Percentiles rank a stretch among this genome's conserved stretches.
phyloP scores from a whole-genome alignment of 2,113 vertebrate species.

The Tragelaphus buxtoni region DNA sequence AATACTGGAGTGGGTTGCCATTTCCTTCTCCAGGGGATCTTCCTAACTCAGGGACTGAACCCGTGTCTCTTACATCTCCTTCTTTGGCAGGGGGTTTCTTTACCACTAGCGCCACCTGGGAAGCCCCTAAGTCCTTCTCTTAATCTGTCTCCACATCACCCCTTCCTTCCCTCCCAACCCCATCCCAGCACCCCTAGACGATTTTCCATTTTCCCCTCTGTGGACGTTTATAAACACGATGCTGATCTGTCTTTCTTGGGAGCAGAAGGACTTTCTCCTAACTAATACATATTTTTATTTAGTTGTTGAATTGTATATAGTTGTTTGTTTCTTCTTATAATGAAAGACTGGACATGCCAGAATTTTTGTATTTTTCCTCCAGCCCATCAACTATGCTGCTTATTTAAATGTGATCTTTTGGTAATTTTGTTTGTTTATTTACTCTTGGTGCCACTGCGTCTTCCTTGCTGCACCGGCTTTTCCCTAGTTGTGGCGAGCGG shows the following conservation, averaged over 20 bases:
- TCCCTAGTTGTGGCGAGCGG: not conserved
- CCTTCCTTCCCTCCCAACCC: not conserved
- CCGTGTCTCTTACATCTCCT: not conserved
- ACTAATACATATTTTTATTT: constrained; percentile 10
- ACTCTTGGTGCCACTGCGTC: not conserved
- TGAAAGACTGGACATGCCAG: constrained; percentile 3
- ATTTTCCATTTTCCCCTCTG: not conserved
- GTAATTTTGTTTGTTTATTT: not conserved
- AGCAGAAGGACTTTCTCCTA: not conserved
- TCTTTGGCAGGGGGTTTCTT: not conserved
- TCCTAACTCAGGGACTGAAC: not conserved
- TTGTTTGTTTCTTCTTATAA: constrained; percentile 7
- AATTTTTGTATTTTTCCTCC: not conserved
- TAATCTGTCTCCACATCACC: not conserved
- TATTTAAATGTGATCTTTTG: not conserved
- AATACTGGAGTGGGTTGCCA: not conserved
- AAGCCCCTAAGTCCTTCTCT: not conserved
- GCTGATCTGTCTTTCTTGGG: not conserved
- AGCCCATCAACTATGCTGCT: not conserved
- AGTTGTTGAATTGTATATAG: constrained; percentile 20
- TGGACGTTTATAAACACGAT: not conserved
- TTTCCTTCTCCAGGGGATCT: not conserved
- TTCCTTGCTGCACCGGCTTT: not conserved
- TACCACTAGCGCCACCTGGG: not conserved
- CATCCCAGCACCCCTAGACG: no score